Percentiles rank a stretch among this genome's conserved stretches.
Conservation (phyloP, 1,140 invertebrate genomes). For the Drosophila pectinifera region DNA sequence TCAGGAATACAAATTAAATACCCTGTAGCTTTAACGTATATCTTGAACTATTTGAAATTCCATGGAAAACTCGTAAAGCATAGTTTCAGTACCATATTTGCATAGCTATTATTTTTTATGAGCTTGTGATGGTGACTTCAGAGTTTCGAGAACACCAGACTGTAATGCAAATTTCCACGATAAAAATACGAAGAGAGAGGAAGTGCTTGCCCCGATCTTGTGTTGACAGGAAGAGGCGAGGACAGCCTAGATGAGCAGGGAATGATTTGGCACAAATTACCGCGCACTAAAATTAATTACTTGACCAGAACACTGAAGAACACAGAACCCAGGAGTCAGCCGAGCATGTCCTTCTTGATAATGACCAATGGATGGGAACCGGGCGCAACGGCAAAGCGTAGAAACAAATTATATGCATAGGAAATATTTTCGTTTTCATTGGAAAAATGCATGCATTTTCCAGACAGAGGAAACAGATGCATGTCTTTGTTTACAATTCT, state of each 20-base stretch:
- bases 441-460: slow-evolving; percentile 74
- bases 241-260: slow-evolving; percentile 51
- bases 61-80: neutral
- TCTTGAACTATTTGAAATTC: neutral
- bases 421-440: slow-evolving; percentile 64
- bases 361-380: slow-evolving; percentile 39
- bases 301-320: slow-evolving; percentile 24
- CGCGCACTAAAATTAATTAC: slow-evolving; percentile 73
- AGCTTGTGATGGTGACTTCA: slow-evolving; percentile 6
- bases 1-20: too few species aligned
- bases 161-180: slow-evolving; percentile 65
- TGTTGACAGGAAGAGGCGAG: slow-evolving; percentile 65
- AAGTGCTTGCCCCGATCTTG: slow-evolving; percentile 40
- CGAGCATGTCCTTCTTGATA: slow-evolving; percentile 71
- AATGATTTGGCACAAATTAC: slow-evolving; percentile 71
- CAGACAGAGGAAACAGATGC: slow-evolving; percentile 19
- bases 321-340: slow-evolving; percentile 36
- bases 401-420: slow-evolving; percentile 58
- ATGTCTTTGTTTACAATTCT: slow-evolving; percentile 41
- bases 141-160: neutral
- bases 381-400: slow-evolving; percentile 7
- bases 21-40: too few species aligned
- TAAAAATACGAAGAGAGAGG: slow-evolving; percentile 41
- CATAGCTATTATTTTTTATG: slow-evolving; percentile 22
- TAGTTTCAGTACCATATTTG: slow-evolving; percentile 8